A percentile compares a stretch with the other conserved stretches of the same genome.
phyloP scores from a whole-genome alignment of 2,797 vertebrate genomes.

The Hemitrygon akajei region DNA sequence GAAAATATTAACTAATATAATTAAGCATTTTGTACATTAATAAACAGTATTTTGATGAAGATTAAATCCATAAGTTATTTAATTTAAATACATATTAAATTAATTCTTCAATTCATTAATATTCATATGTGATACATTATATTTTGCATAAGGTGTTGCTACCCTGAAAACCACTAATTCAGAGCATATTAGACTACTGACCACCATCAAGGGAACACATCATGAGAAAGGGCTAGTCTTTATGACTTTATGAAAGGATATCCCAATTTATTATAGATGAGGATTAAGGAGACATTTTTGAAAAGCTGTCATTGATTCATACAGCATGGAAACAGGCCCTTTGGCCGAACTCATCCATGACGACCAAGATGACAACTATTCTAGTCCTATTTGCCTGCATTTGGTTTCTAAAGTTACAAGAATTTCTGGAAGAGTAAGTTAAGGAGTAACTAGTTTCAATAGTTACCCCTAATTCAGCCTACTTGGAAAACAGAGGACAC shows the following conservation, averaged over 20 bases:
- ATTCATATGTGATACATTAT: neutral
- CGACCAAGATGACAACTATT: too few species aligned
- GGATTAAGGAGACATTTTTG: too few species aligned
- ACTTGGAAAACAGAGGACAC: neutral
- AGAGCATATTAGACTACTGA: neutral
- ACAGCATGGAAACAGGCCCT: too few species aligned
- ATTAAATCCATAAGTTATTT: neutral
- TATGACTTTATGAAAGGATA: neutral
- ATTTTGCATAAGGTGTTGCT: neutral
- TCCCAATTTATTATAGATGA: too few species aligned
- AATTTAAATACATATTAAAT: neutral
- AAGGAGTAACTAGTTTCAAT: neutral
- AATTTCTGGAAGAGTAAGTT: too few species aligned
- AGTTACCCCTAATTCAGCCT: neutral
- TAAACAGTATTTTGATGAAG: too few species aligned
- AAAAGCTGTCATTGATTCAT: too few species aligned
- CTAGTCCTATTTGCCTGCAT: too few species aligned
- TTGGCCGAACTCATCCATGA: too few species aligned
- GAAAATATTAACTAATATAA: too few species aligned
- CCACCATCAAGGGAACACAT: neutral
- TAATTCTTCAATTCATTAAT: neutral
- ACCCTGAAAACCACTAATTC: neutral
- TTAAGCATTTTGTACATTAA: too few species aligned
- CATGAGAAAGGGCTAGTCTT: neutral
- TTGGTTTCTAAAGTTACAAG: too few species aligned